A percentile compares a stretch with the other conserved stretches of the same genome.
phyloP scores from a whole-genome alignment of 2,113 vertebrate species.

The Rhea americana region DNA sequence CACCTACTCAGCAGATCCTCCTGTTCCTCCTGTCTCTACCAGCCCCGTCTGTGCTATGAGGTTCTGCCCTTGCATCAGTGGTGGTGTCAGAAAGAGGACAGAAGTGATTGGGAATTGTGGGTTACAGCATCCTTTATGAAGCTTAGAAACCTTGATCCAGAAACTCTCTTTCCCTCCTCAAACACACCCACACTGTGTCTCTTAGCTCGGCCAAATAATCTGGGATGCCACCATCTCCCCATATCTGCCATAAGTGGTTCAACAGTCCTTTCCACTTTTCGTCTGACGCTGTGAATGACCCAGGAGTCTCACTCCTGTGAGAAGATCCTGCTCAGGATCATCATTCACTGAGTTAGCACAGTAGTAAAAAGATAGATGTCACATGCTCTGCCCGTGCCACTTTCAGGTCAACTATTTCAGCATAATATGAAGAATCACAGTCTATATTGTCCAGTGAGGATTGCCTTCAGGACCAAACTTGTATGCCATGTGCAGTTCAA shows the following conservation, averaged over 20 bases:
- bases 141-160: background rate
- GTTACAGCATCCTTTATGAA: background rate
- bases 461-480: background rate
- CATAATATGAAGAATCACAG: background rate
- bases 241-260: background rate
- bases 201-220: background rate
- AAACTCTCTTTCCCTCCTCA: background rate
- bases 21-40: background rate
- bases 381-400: background rate
- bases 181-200: background rate
- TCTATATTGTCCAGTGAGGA: rapidly evolving
- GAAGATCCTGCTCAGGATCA: background rate
- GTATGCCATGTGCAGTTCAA: background rate
- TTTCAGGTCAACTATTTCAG: background rate
- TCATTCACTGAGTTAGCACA: background rate
- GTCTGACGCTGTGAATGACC: background rate
- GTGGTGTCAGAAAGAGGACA: background rate
- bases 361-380: background rate
- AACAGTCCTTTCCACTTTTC: background rate
- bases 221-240: background rate
- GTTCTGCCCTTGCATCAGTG: background rate
- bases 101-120: background rate
- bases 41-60: background rate
- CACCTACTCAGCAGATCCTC: background rate
- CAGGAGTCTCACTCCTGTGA: background rate